Evolutionary conservation across 37 sponge, comb jelly and placozoan species (phyloP).

Genomic region (Agelas oroides): DNA sequence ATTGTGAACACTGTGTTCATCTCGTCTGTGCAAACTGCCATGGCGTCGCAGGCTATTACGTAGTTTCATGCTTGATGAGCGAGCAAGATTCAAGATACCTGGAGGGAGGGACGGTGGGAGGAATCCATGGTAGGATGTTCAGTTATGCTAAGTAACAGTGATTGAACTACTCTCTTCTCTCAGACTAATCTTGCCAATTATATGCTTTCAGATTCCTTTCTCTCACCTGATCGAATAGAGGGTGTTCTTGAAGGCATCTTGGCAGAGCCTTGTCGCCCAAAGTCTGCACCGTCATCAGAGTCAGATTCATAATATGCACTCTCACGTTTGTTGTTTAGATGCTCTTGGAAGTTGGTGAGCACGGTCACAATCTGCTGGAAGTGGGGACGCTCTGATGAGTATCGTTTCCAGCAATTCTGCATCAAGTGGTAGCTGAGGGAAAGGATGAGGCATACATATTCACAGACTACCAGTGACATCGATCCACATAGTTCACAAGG

Average conservation of each 20-base stretch:
- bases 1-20: constrained; percentile 18
- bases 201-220: no score
- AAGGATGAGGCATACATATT: neutral
- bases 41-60: constrained; percentile 62
- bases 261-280: neutral
- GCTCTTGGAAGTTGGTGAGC: constrained; percentile 37
- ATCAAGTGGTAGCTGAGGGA: constrained; percentile 59
- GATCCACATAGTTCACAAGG: no score
- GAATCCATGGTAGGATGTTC: neutral
- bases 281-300: constrained; percentile 32
- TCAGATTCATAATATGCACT: constrained; percentile 51
- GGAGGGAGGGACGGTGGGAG: neutral
- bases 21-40: constrained; percentile 58
- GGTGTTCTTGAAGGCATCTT: constrained; percentile 48
- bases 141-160: neutral
- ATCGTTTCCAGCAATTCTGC: constrained; percentile 63
- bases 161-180: no score
- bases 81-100: constrained; percentile 50
- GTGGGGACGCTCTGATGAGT: constrained; percentile 58
- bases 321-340: constrained; percentile 33
- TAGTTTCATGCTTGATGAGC: constrained; percentile 61
- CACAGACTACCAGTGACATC: neutral
- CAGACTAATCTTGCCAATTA: no score
- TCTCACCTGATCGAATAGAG: constrained; percentile 68
- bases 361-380: constrained; percentile 47